Base-by-base conservation (phyloP, 2,797 vertebrate genomes). In the Pelodytes ibericus region DNA sequence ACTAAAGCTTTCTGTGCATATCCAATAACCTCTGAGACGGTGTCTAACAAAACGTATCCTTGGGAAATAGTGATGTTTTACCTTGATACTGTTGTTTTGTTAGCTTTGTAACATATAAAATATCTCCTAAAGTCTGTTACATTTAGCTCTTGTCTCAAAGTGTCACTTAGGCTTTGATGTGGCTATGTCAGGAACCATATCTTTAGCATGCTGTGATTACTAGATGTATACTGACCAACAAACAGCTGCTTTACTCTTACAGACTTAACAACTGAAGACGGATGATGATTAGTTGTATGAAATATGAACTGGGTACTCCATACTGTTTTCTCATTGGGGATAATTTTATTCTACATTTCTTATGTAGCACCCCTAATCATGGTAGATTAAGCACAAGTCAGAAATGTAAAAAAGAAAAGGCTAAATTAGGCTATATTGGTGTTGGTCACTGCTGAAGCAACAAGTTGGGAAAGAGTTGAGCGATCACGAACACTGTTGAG, bases 241-340 rank as follows among this genome's bases (percentile, higher is more conserved):
- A 63, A 63, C 33, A 63, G 31, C 61, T 39, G 31, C 41, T 63
- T 60, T 63, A 22, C 36, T 31, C 58, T n/a, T 16, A 11, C 26
- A 44, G 36, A 25, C 39, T 26, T 49, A 39, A 27, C 39, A 65
- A 13, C 39, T 18, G 13, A 24, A 65, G 13, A 64, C 25, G 31
- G 5, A 22, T 25, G 33, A 26, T 64, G n/a, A 15, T 58, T 27
- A 4, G 26, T 16, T n/a, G 16, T 30, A 60, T 6, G n/a, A 15
- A 53, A 20, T 53, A 53, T 13, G 20, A 53, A n/a, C 49, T 20
- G 18, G 2, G 16, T 44, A 44, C 41, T 13, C 13, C 3, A 15
- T 44, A 16, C 41, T 10, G 41, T 13, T 13, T 44, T 44, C n/a
- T n/a, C n/a, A n/a, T n/a, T n/a, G n/a, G n/a, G n/a, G n/a, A n/a